Percentiles rank a stretch among this genome's conserved stretches.
phyloP scores from a whole-genome alignment of 1,140 invertebrate genomes.

The Brachionus plicatilis region DNA sequence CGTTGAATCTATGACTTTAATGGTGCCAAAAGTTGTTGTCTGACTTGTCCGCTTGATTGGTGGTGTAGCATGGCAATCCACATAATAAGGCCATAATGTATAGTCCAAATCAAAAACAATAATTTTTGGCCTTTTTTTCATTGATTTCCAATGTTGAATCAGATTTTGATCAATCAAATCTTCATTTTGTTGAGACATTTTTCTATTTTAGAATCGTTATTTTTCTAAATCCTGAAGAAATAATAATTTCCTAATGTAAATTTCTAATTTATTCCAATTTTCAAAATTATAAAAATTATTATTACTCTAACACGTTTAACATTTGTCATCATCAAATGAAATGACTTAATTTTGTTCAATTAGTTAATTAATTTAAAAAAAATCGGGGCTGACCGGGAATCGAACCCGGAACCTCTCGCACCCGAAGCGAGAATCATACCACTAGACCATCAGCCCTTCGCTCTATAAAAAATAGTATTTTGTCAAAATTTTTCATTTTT shows the following conservation, averaged over 20 bases:
- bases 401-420: not conserved
- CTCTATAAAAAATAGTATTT: not conserved
- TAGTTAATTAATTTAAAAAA: not conserved
- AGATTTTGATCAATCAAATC: not conserved
- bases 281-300: not conserved
- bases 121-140: conserved; percentile 36
- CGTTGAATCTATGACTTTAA: not conserved
- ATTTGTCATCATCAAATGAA: not conserved
- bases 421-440: not conserved
- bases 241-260: not conserved
- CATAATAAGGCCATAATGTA: conserved; percentile 38
- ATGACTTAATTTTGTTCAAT: not conserved
- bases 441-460: not conserved
- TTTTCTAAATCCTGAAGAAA: not conserved
- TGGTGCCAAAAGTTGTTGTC: not conserved
- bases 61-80: not conserved
- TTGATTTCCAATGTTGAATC: conserved; percentile 14
- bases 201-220: not conserved
- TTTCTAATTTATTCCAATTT: not conserved
- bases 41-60: not conserved
- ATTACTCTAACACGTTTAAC: not conserved
- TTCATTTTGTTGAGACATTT: conserved; percentile 6
- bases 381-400: not conserved
- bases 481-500: no score
- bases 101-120: conserved; percentile 39